These are phyloP conservation scores for Chaunax sp. DNA, from an alignment of 2,797 vertebrate genomes.

Conservation along the genomic window DNA sequence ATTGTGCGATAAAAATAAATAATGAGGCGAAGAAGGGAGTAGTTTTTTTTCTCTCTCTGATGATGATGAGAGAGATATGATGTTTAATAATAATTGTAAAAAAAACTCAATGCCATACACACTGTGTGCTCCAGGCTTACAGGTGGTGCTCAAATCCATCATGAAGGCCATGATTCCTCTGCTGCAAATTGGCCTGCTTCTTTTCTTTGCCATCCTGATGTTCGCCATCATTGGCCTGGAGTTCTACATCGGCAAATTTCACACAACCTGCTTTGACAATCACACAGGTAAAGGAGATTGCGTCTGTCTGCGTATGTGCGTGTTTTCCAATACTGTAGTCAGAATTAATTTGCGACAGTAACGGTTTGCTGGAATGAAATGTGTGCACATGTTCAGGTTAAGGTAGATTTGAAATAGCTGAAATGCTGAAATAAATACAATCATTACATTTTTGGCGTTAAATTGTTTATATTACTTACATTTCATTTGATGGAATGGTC, in stretches of 20 bases:
- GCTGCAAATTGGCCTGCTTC: constrained; percentile 95
- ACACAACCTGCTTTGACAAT: constrained; percentile 93
- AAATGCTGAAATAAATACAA: constrained; percentile 8
- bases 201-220: constrained; percentile 98
- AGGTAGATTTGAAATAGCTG: constrained; percentile 1
- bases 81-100: too few relatives aligned
- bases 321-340: background rate
- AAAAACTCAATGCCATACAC: background rate
- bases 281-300: constrained; percentile 72
- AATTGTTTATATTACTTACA: background rate
- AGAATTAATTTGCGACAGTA: background rate
- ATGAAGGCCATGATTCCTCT: constrained; percentile 99
- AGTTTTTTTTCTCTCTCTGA: too few relatives aligned
- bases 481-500: background rate
- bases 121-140: constrained; percentile 86
- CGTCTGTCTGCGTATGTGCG: background rate
- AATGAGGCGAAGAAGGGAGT: background rate
- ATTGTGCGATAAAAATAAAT: too few relatives aligned
- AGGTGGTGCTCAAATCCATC: constrained; percentile 97
- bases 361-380: too few relatives aligned
- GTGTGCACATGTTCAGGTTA: background rate
- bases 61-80: too few relatives aligned
- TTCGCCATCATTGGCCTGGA: constrained; percentile 97
- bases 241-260: constrained; percentile 98
- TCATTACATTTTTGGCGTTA: background rate